Conservation (phyloP, 2,113 vertebrate species). For the Tinamus guttatus region DNA sequence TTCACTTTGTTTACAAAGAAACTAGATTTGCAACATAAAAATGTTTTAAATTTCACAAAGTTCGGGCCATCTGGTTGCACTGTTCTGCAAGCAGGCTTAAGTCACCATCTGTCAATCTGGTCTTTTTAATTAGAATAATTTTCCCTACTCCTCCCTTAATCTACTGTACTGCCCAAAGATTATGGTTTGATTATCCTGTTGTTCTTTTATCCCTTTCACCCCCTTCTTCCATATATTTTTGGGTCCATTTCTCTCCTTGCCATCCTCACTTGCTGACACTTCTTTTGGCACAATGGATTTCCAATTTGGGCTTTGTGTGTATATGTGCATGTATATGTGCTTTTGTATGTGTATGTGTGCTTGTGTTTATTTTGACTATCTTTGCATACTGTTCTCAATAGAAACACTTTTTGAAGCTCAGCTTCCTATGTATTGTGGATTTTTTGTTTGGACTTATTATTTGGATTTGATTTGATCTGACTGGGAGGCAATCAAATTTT, state of each 20-base stretch:
- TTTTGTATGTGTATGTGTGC: neutral
- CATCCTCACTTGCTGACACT: conserved; percentile 51
- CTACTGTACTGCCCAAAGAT: neutral
- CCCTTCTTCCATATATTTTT: conserved; percentile 6
- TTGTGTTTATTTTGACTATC: conserved; percentile 28
- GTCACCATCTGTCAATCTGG: neutral
- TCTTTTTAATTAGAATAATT: neutral
- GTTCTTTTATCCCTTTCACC: conserved; percentile 8
- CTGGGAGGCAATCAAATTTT: neutral
- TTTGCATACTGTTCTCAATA: conserved; percentile 63
- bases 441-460: neutral
- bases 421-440: neutral
- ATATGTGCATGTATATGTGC: neutral
- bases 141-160: neutral
- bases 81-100: neutral
- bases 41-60: neutral
- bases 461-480: neutral
- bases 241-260: conserved; percentile 17
- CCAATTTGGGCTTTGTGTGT: neutral
- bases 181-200: neutral
- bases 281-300: conserved; percentile 57
- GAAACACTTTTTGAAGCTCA: conserved; percentile 50
- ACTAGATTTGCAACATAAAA: neutral
- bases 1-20: neutral
- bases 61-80: neutral